Evolutionary conservation across 2,797 vertebrate genomes (phyloP), one percentile per base, ranked within the genome.

Genomic region (Anas acuta): DNA sequence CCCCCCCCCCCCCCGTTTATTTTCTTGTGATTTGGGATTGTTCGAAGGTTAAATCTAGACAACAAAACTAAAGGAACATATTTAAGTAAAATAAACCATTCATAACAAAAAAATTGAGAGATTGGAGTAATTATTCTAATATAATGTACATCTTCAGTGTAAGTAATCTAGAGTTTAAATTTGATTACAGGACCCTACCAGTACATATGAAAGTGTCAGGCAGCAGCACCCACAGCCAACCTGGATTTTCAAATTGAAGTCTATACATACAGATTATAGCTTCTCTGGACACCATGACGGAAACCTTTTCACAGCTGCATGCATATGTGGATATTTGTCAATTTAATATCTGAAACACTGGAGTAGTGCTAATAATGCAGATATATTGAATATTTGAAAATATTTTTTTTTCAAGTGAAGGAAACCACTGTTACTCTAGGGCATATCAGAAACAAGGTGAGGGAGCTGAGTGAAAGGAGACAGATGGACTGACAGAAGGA

Each of bases 401-500:
- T 71, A 20, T 39, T 81, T 39, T 64, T 51, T 61, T n/a, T 61
- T 18, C 10, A n/a, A 88, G 39, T 23, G 9, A 7, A 60, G 72
- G 21, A 57, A 87, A 35, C 19, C 39, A 11, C 57, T 66, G 30
- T 39, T 61, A 45, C 49, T 33, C 9, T 8, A 54, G 64, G 69
- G 54, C 18, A 12, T 53, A 26, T 70, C 39, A 77, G 64, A 58
- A 61, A 26, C 45, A 81, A 72, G 73, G 10, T 57, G 43, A 66
- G 15, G 53, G 78, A 89, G 45, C 62, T 43, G 43, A 53, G 64
- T 30, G 54, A 30, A 39, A 83, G 62, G 47, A 79, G 90, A 61
- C 89, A 94, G 92, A 95, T 88, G 94, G 75, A 83, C 39, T 82
- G 84, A 91, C 94, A 93, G 95, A 95, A 90, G 94, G 87, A 67